These are phyloP conservation scores for Athalia circularis DNA, from an alignment of 2,888 invertebrate species.

Conservation along the genomic window DNA sequence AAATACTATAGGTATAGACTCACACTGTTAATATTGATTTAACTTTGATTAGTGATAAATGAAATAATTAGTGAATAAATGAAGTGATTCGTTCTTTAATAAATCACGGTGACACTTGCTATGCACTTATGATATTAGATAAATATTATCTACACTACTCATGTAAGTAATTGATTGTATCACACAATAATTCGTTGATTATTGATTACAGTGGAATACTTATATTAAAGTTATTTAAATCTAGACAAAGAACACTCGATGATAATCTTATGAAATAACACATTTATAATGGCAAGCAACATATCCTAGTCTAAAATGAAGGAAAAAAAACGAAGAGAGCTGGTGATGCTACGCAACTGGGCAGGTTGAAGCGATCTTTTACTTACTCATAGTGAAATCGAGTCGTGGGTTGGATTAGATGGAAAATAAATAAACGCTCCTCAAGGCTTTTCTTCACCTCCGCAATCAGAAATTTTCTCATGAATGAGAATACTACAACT, in stretches of 20 bases:
- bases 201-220: not conserved
- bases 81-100: not conserved
- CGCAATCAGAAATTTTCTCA: too few species aligned
- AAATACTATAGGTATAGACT: not conserved
- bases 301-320: constrained; percentile 69
- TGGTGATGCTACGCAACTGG: not conserved
- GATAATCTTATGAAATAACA: constrained; percentile 63
- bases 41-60: constrained; percentile 6
- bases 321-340: constrained; percentile 36
- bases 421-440: too few species aligned
- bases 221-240: constrained; percentile 19
- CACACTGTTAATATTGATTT: constrained; percentile 19
- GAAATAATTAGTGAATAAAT: not conserved
- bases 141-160: constrained; percentile 36
- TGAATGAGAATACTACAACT: too few species aligned
- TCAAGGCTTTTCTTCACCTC: too few species aligned
- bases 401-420: not conserved
- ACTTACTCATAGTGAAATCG: not conserved
- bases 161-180: constrained; percentile 78
- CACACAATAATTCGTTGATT: constrained; percentile 62
- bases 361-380: not conserved
- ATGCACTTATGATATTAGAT: constrained; percentile 59
- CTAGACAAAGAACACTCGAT: constrained; percentile 53
- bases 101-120: constrained; percentile 73
- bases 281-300: constrained; percentile 67